Conservation (phyloP, 2,113 vertebrate genomes). For the Podilymbus podiceps region DNA sequence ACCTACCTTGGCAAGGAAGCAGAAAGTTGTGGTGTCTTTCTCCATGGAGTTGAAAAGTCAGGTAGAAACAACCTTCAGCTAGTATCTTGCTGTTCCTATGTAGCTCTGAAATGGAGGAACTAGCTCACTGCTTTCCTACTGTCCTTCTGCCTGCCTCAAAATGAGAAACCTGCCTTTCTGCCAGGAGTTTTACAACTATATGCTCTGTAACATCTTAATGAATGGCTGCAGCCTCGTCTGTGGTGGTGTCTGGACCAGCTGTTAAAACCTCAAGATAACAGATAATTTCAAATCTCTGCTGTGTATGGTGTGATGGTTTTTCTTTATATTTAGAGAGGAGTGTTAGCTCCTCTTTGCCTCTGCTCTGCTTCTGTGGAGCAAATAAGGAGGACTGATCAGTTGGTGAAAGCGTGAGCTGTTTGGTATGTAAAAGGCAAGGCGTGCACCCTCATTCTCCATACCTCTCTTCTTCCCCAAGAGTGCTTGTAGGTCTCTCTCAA, state of each 20-base stretch:
- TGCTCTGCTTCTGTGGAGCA: neutral
- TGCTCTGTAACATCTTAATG: neutral
- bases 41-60: neutral
- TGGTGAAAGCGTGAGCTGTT: neutral
- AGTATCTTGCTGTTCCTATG: fast-evolving
- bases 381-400: neutral
- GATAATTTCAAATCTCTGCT: neutral
- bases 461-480: neutral
- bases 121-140: neutral
- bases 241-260: neutral
- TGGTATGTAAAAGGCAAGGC: too few species aligned
- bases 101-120: neutral
- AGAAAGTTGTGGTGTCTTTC: neutral
- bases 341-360: neutral
- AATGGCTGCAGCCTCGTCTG: neutral
- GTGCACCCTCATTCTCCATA: neutral
- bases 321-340: neutral
- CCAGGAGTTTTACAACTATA: fast-evolving
- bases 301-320: neutral
- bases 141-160: neutral
- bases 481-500: neutral
- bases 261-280: neutral
- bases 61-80: neutral
- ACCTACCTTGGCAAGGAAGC: neutral
- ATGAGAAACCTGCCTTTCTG: neutral